Evolutionary conservation across 2,113 vertebrate species (phyloP), one percentile per base, ranked within the genome.

Genomic region (Pica pica): DNA sequence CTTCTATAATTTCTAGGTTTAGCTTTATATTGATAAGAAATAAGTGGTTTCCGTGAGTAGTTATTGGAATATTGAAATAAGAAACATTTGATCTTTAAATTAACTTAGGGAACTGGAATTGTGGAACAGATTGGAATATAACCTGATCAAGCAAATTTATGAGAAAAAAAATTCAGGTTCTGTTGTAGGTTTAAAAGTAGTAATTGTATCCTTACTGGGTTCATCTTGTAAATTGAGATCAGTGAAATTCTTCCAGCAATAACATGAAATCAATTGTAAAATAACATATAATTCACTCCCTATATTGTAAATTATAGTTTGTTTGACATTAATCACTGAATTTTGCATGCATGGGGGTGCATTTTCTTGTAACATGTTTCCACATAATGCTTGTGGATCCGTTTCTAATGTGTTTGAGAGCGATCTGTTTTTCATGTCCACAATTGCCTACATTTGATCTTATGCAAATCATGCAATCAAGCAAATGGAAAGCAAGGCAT

Each of bases 231-330:
- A 97, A 97, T 83, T 96, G 95, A 97, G 95, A 98, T 98, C 97
- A 97, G 97, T 98, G 92, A 97, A 97, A 97, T 97, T 97, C 70
- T 92, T 97, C 64, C 94, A 97, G 96, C 94, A 97, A 64, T 80
- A 97, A 83, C 95, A 91, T 97, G 95, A 98, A 98, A 98, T 99
- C 97, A 98, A 94, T 99, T 69, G 69, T 94, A 97, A 98, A 98
- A 97, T 95, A 98, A 84, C 91, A 79, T 95, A 93, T 97, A 97
- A 97, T 98, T 98, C 96, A 94, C 92, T 77, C 37, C 75, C 83
- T 70, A 53, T 97, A 95, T 95, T 98, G 91, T 98, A 98, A 98
- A 97, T 98, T 97, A 97, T 91, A 96, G 95, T 96, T 97, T 95
- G 77, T 95, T 94, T 97, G 96, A 97, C 96, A 95, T 97, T 97